Evolutionary conservation across 2,797 vertebrate genomes (phyloP), one percentile per base, ranked within the genome.

Genomic region (Adelosebastes latens): DNA sequence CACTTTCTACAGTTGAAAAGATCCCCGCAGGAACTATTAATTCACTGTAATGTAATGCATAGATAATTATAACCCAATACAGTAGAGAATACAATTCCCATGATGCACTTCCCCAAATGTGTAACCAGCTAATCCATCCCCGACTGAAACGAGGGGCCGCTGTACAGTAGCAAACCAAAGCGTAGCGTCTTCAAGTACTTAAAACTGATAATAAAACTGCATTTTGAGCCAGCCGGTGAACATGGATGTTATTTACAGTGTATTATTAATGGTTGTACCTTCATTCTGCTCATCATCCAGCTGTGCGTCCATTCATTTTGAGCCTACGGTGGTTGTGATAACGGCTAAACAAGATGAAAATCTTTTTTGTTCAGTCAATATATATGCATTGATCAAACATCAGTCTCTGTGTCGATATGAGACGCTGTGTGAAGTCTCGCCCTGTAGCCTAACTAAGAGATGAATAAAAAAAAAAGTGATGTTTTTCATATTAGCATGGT

Each of bases 31-130:
- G 84, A 81, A 20, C 80, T 83, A 87, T 87, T 75, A 83, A 90
- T 83, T 87, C 70, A 75, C 79, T 70, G 65, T 90, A 89, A 90
- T 85, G 87, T 85, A 90, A 92, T 87, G 85, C 85, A 84, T 89
- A 88, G 69, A 89, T 92, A 83, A 90, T 88, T 91, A 88, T 89
- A 89, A 88, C 83, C 75, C 71, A 78, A 71, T 80, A 72, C 79
- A 66, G 66, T 66, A 85, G 92, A 91, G 81, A 87, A 82, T 84
- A 84, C 77, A 71, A 42, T 77, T 89, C 88, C 89, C 85, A 84
- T 52, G 62, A 88, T 90, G 86, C 90, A 85, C 65, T 79, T 85
- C 75, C 56, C 73, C 70, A 63, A 56, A 85, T 81, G 75, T 88
- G 56, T 86, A 89, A 83, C 83, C 84, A 86, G 82, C 77, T 88